phyloP scores from a whole-genome alignment of 2,797 vertebrate species.

The Chrysocyon brachyurus region DNA sequence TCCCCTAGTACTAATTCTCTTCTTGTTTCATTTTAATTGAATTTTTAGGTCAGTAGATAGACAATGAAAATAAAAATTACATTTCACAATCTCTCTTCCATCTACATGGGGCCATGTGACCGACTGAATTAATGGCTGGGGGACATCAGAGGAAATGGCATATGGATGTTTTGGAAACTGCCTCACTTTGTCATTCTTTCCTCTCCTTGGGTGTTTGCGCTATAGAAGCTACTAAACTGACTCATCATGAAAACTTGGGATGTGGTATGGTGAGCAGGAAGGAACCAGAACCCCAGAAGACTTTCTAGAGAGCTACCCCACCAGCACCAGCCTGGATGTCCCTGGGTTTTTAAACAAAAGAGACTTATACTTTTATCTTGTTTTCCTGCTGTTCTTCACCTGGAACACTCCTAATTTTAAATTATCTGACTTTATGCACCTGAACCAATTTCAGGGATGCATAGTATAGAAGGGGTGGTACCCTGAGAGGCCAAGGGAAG shows the following conservation, averaged over 20 bases:
- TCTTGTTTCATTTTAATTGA: neutral
- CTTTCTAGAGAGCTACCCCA: neutral
- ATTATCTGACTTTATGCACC: neutral
- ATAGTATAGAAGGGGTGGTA: neutral
- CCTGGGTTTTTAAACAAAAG: neutral
- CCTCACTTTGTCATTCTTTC: neutral
- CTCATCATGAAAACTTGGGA: neutral
- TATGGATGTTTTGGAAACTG: accelerated
- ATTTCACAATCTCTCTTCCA: neutral
- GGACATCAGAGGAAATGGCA: neutral
- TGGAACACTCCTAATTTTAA: neutral
- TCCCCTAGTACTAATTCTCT: neutral
- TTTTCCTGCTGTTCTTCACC: neutral
- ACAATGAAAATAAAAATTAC: neutral
- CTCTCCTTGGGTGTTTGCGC: neutral
- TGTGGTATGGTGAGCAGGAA: neutral
- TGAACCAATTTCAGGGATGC: neutral
- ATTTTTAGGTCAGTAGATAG: neutral
- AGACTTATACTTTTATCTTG: neutral
- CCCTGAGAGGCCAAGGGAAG: neutral
- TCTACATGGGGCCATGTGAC: neutral
- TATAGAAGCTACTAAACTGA: neutral
- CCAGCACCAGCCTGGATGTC: neutral
- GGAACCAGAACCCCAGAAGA: neutral
- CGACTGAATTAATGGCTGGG: neutral